These are phyloP conservation scores for Henicopernis longicauda DNA, from an alignment of 2,113 vertebrate genomes.

Conservation along the genomic window DNA sequence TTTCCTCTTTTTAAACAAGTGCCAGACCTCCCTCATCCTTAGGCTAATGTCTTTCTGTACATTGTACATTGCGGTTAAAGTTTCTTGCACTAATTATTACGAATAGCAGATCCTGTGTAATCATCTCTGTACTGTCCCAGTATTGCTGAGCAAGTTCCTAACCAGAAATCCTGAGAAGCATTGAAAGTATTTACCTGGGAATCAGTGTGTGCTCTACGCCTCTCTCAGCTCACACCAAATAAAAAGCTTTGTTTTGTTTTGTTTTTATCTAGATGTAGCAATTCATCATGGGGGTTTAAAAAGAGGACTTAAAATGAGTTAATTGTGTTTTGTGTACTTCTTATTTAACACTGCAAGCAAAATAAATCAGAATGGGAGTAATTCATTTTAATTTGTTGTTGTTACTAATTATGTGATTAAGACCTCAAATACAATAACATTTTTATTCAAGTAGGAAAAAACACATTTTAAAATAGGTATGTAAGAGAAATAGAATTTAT, in stretches of 20 bases:
- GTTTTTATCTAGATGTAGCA: neutral
- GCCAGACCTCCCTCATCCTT: neutral
- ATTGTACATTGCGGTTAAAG: neutral
- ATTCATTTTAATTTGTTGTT: neutral
- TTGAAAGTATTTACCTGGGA: neutral
- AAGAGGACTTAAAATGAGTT: neutral
- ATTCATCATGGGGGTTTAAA: neutral
- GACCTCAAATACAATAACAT: neutral
- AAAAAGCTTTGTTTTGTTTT: neutral
- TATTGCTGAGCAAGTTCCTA: neutral
- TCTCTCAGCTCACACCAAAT: neutral
- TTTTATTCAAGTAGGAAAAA: neutral
- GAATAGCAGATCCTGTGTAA: neutral
- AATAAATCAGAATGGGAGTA: constrained; percentile 1
- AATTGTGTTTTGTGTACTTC: neutral
- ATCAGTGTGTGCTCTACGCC: neutral
- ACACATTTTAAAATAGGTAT: neutral
- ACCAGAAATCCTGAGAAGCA: neutral
- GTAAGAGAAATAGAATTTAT: neutral
- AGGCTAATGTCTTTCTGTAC: neutral
- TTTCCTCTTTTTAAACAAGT: neutral
- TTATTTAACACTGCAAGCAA: neutral
- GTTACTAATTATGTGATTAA: neutral
- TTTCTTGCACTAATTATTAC: neutral
- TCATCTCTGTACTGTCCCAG: neutral